These are phyloP conservation scores for Grus americana DNA, from an alignment of 2,113 vertebrate species.

Conservation along the genomic window DNA sequence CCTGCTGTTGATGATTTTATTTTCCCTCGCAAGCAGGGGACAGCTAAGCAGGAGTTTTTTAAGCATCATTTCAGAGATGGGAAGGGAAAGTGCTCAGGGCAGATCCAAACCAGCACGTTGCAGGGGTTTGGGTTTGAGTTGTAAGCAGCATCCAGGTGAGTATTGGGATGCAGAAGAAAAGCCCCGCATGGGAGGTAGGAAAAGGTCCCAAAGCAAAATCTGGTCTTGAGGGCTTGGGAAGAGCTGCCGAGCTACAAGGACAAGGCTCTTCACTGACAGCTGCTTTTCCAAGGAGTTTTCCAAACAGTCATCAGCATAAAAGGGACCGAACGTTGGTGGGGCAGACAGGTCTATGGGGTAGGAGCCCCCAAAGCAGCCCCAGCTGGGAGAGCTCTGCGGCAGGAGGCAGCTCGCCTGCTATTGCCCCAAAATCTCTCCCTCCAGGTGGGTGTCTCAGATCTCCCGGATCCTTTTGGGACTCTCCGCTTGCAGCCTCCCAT, in stretches of 20 bases:
- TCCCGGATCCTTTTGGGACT: not conserved
- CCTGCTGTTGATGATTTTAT: not conserved
- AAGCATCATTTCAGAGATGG: not conserved
- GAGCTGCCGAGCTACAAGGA: not conserved
- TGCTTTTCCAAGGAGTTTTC: not conserved
- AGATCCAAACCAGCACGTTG: not conserved
- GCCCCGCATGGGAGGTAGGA: not conserved
- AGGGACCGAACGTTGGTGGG: not conserved
- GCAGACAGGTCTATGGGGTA: not conserved
- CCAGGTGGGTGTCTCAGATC: too few species aligned
- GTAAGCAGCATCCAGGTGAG: not conserved
- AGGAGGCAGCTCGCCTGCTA: not conserved
- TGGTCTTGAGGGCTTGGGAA: not conserved
- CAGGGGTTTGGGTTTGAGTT: not conserved
- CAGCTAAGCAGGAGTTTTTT: not conserved
- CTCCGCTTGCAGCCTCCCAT: accelerated
- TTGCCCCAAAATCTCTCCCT: not conserved
- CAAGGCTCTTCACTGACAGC: not conserved
- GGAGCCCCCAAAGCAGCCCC: not conserved
- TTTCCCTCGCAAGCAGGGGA: not conserved
- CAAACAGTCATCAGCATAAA: not conserved
- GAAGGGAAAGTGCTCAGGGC: not conserved
- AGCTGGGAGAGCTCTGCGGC: not conserved
- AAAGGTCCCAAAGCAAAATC: not conserved
- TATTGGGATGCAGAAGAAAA: not conserved